Conservation (phyloP, 2,888 invertebrate genomes). For the Acronicta aceris region DNA sequence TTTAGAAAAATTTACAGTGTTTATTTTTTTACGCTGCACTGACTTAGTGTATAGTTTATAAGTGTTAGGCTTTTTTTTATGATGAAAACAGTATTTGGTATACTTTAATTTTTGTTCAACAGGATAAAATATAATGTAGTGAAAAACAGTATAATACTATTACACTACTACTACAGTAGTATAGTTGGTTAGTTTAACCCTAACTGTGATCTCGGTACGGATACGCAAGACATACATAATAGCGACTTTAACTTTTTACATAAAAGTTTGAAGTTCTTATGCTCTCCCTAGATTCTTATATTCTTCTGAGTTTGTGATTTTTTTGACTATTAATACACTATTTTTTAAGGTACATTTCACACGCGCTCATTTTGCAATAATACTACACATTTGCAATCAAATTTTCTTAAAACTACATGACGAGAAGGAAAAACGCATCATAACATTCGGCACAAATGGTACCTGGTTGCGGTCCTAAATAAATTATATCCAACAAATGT, state of each 20-base stretch:
- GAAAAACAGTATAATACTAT: no score
- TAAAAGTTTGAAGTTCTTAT: constrained; percentile 54
- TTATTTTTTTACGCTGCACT: no score
- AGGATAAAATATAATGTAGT: no score
- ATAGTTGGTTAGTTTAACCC: no score
- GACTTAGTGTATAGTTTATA: no score
- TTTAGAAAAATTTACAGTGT: no score
- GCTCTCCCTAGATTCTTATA: constrained; percentile 34
- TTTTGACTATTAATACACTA: constrained; percentile 58
- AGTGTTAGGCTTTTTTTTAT: no score
- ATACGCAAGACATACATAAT: constrained; percentile 61
- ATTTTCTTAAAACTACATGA: constrained; percentile 61
- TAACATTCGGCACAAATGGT: constrained; percentile 46
- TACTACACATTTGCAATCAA: constrained; percentile 61
- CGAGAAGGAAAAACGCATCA: constrained; percentile 55
- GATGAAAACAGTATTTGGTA: no score
- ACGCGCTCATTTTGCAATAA: constrained; percentile 68
- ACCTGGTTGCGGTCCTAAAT: constrained; percentile 33
- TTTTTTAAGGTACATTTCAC: constrained; percentile 73
- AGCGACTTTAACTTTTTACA: constrained; percentile 60
- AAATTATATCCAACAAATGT: constrained; percentile 22
- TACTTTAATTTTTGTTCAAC: no score
- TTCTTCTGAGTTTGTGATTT: constrained; percentile 33
- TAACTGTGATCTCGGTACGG: no score
- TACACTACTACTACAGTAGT: no score